Conservation (phyloP, 1,140 invertebrate genomes). For the Caenorhabditis brenneri region DNA sequence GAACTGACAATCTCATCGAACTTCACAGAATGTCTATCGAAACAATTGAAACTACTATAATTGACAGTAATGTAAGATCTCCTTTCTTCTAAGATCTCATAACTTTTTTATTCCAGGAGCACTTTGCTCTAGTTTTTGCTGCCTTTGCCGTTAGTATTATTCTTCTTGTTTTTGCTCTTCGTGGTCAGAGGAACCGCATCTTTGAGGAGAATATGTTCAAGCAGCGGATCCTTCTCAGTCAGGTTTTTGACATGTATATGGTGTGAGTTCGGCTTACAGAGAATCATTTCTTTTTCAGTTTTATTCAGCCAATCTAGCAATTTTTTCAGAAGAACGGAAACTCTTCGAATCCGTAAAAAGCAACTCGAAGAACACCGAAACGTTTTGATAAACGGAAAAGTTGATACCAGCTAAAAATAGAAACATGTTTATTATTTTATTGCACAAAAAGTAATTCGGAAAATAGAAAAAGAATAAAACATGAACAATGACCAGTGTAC, state of each 20-base stretch:
- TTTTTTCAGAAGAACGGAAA: neutral
- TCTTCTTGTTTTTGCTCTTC: slow-evolving; percentile 10
- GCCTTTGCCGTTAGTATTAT: neutral
- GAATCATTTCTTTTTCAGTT: neutral
- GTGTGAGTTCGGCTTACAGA: neutral
- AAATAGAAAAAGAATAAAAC: neutral
- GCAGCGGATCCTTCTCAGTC: neutral
- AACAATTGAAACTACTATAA: neutral
- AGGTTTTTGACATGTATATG: slow-evolving; percentile 34
- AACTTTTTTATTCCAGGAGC: neutral
- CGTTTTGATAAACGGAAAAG: neutral
- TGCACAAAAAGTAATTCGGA: neutral
- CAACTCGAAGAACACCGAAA: neutral
- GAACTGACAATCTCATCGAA: too few relatives aligned
- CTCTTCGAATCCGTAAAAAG: neutral
- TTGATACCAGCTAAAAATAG: neutral
- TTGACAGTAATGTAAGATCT: neutral
- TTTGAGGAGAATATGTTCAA: slow-evolving; percentile 21
- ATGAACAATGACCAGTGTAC: neutral
- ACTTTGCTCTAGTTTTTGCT: slow-evolving; percentile 3
- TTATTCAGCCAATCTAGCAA: too few relatives aligned
- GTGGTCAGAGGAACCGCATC: neutral
- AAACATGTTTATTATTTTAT: neutral
- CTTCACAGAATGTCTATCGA: too few relatives aligned
- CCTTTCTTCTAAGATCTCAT: neutral